Conservation (phyloP, 2,888 invertebrate species). For the Perithous albicinctus region DNA sequence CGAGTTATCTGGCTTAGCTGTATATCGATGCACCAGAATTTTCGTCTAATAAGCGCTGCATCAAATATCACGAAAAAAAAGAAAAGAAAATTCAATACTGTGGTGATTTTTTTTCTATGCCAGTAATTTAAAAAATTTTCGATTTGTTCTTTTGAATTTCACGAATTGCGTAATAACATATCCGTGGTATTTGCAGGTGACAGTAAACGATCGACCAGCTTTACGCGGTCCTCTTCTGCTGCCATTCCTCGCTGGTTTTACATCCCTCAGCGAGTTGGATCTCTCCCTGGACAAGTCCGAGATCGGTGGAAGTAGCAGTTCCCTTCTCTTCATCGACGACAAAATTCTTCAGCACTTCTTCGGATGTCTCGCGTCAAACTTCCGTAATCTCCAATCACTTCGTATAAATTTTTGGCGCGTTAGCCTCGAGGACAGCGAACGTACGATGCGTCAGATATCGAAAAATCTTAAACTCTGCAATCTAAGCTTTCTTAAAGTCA, state of each 20-base stretch:
- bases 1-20: too few relatives aligned
- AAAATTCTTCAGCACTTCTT: conserved; percentile 85
- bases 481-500: conserved; percentile 82
- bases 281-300: conserved; percentile 85
- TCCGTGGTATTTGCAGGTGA: conserved; percentile 77
- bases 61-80: too few relatives aligned
- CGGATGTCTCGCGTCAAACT: conserved; percentile 83
- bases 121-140: too few relatives aligned
- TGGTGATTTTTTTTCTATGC: too few relatives aligned
- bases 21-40: too few relatives aligned
- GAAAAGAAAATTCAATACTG: too few relatives aligned
- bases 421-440: conserved; percentile 81
- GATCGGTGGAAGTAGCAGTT: conserved; percentile 81
- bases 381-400: conserved; percentile 83
- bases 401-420: conserved; percentile 83
- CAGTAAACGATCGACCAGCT: conserved; percentile 84
- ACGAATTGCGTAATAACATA: neutral
- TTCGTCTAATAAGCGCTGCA: too few relatives aligned
- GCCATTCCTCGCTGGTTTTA: conserved; percentile 85
- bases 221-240: conserved; percentile 85
- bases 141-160: too few relatives aligned
- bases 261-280: conserved; percentile 85
- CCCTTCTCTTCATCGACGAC: conserved; percentile 84
- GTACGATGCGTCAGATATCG: conserved; percentile 81
- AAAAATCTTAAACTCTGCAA: conserved; percentile 82